Base-by-base conservation (phyloP, 2,888 invertebrate genomes). In the Nebria salina region DNA sequence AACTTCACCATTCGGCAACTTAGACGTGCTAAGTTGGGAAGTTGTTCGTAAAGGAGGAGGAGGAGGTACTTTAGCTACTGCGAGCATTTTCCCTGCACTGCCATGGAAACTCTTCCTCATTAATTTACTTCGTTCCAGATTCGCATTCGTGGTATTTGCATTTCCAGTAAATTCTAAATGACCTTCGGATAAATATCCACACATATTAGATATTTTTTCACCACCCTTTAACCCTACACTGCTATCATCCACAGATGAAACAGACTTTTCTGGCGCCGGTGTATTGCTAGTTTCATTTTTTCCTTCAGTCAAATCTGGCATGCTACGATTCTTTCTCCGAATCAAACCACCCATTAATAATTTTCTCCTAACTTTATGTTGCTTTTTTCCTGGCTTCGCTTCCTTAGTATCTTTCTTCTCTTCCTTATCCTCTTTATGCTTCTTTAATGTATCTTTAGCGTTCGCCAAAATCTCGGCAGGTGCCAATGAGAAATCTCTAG, bases 71-170 rank as follows among this genome's bases (percentile, higher is more conserved):
- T 96, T 96, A 20, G 95, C 94, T 81, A 94, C 94, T 15, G 95
- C 95, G 83, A 96, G 88, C 85, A 95, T 94, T 86, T 96, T 95
- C 0, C 95, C 95, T 42, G 93, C 94, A 86, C 95, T 96, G 68
- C 95, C 95, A 86, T 96, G 96, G 87, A 96, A 96, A 88, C 96
- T 96, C 87, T 96, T 96, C 85, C 96, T 91, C 96, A 97, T 96
- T 82, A 96, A 90, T 86, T 95, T 95, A 88, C 96, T 96, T 83
- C 95, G 92, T 87, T 96, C 96, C 78, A 96, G 90, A 87, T 96
- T 96, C 0, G 96, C 95, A 88, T 96, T 95, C 43, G 94, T 92
- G 15, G 92, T 91, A 76, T 87, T 88, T 43, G 91, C 92, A 83
- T 86, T 88, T 54, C 91, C 92, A 26, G 92, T 90, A 86, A 94